Evolutionary conservation across 2,113 vertebrate genomes (phyloP).

Genomic region (Bujurquina vittata): DNA sequence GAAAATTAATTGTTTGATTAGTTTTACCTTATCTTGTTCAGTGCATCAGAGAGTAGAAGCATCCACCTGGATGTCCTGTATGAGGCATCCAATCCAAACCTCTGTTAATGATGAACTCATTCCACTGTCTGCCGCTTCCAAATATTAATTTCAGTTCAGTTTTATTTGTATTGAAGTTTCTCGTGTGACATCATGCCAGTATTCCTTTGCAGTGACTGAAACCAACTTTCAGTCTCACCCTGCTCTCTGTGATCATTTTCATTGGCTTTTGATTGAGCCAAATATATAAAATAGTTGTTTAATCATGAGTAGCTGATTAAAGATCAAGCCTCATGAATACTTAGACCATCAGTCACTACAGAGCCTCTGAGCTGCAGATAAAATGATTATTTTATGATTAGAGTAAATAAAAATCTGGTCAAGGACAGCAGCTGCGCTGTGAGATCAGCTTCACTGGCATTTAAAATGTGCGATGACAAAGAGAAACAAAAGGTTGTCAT

Average conservation of each 20-base stretch:
- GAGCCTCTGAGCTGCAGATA: neutral
- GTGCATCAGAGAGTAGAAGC: neutral
- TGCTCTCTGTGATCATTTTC: neutral
- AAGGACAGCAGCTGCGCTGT: neutral
- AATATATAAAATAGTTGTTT: neutral
- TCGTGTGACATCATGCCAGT: neutral
- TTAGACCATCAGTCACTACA: neutral
- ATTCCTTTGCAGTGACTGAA: neutral
- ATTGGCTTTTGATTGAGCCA: neutral
- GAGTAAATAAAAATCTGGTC: neutral
- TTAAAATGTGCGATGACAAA: neutral
- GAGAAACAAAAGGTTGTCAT: neutral
- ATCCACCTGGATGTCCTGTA: neutral
- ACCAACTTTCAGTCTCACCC: neutral
- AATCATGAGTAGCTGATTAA: neutral
- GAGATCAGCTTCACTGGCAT: neutral
- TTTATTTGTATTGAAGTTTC: neutral
- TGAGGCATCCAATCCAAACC: neutral
- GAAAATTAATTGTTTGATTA: conserved; percentile 47
- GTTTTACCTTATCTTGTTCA: conserved; percentile 36
- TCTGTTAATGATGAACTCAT: neutral
- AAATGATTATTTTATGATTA: neutral
- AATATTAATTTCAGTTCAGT: neutral
- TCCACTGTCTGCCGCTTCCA: no score
- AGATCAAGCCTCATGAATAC: neutral